A percentile compares a stretch with the other conserved stretches of the same genome.
These are phyloP conservation scores for Acanthosoma haemorrhoidale DNA, from an alignment of 2,888 invertebrate genomes.

Conservation along the genomic window DNA sequence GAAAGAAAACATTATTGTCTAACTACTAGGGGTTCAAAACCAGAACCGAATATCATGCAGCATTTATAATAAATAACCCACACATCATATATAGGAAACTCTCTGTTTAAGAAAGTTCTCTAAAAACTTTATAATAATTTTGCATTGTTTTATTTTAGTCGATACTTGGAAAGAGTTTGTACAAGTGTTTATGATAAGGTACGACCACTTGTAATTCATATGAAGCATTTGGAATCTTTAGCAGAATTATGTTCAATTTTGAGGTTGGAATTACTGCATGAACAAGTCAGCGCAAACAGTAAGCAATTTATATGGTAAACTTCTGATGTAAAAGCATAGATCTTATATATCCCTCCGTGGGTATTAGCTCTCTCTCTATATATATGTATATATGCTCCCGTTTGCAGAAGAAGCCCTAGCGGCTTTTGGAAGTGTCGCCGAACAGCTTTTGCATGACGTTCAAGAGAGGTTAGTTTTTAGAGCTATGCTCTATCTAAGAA, in stretches of 20 bases:
- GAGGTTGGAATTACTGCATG: constrained; percentile 84
- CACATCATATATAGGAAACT: too few species aligned
- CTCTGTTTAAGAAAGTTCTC: too few species aligned
- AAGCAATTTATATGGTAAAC: constrained; percentile 45
- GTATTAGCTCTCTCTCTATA: background rate
- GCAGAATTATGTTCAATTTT: constrained; percentile 94
- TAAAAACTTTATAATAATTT: background rate
- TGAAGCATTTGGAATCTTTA: constrained; percentile 94
- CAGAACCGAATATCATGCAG: too few species aligned
- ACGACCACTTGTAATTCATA: constrained; percentile 89
- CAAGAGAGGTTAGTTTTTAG: constrained; percentile 95
- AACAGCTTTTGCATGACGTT: constrained; percentile 85
- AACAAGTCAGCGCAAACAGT: constrained; percentile 80
- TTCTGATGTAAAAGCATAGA: background rate
- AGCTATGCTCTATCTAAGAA: constrained; percentile 86
- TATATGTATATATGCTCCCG: background rate
- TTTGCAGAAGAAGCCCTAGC: constrained; percentile 58
- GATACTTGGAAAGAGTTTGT: constrained; percentile 79
- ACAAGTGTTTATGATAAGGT: constrained; percentile 85
- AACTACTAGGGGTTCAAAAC: too few species aligned
- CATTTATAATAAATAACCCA: too few species aligned
- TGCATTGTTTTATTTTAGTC: constrained; percentile 48
- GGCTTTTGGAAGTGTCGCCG: constrained; percentile 71
- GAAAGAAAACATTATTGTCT: too few species aligned
- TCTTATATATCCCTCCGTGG: too few species aligned